Percentiles rank a stretch among this genome's conserved stretches.
These are phyloP conservation scores for Apotomis capreana DNA, from an alignment of 2,888 invertebrate species.

Conservation along the genomic window DNA sequence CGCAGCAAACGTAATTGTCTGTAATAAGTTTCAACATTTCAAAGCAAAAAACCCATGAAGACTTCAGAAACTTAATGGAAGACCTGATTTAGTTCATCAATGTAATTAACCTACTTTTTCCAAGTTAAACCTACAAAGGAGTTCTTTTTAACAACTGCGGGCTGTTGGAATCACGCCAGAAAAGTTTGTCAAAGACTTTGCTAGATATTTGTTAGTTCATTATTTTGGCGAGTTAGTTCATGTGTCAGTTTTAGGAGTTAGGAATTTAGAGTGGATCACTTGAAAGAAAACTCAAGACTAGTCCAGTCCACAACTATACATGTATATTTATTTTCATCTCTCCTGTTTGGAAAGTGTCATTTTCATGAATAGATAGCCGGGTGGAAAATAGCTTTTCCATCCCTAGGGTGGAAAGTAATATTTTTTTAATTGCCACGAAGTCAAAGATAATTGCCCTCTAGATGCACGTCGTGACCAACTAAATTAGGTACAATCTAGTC, in stretches of 20 bases:
- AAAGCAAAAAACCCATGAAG: constrained; percentile 17
- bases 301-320: too few relatives aligned
- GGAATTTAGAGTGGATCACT: not conserved
- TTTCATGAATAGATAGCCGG: too few relatives aligned
- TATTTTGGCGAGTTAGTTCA: constrained; percentile 19
- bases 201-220: constrained; percentile 26
- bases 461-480: too few relatives aligned
- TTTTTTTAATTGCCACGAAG: too few relatives aligned
- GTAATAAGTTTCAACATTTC: constrained; percentile 1
- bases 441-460: too few relatives aligned
- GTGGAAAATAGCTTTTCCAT: too few relatives aligned
- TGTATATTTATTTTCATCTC: too few relatives aligned
- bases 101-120: constrained; percentile 34
- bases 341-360: too few relatives aligned
- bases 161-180: constrained; percentile 18
- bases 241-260: constrained; percentile 1
- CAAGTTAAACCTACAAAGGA: constrained; percentile 27
- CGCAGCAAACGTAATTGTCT: not conserved
- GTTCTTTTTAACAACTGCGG: constrained; percentile 22
- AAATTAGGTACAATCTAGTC: too few relatives aligned
- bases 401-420: too few relatives aligned
- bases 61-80: constrained; percentile 21
- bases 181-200: constrained; percentile 22
- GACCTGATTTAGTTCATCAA: constrained; percentile 29
- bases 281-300: too few relatives aligned